phyloP scores from a whole-genome alignment of 2,797 vertebrate genomes.

The Cuculus canorus region DNA sequence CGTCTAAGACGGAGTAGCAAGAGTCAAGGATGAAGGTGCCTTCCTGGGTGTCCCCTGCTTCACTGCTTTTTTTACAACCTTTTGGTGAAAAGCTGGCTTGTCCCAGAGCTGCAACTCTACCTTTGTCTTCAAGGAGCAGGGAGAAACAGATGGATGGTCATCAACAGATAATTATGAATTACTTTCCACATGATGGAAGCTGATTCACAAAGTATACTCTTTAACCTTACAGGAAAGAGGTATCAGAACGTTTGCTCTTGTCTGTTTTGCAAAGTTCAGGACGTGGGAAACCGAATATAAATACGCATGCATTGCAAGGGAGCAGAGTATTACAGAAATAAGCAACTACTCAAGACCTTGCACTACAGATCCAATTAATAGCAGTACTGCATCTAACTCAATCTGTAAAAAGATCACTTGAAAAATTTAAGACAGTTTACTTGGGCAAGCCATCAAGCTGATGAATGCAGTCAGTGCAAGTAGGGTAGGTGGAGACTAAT shows the following conservation, averaged over 20 bases:
- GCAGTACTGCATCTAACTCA: slow-evolving; percentile 69
- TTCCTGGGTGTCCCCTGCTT: background rate
- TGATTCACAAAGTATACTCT: background rate
- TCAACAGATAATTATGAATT: background rate
- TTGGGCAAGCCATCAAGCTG: slow-evolving; percentile 71
- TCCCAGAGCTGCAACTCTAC: background rate
- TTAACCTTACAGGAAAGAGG: background rate
- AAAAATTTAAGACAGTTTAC: slow-evolving; percentile 72
- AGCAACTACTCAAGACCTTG: background rate
- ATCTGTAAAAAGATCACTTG: slow-evolving; percentile 72
- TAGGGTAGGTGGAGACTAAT: slow-evolving; percentile 27
- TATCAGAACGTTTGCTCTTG: background rate
- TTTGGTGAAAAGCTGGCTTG: background rate
- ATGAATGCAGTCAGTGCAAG: slow-evolving; percentile 58
- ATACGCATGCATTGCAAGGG: background rate
- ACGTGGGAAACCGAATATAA: background rate
- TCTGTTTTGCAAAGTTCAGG: background rate
- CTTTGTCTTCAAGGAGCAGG: background rate
- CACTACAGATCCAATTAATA: slow-evolving; percentile 68
- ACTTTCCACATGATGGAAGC: background rate
- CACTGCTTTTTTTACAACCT: background rate
- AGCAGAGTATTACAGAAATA: background rate
- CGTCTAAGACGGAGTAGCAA: background rate
- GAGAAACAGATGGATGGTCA: background rate
- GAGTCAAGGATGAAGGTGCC: background rate